Base-by-base conservation (phyloP, 2,888 invertebrate species). In the Dendrolimus pini region DNA sequence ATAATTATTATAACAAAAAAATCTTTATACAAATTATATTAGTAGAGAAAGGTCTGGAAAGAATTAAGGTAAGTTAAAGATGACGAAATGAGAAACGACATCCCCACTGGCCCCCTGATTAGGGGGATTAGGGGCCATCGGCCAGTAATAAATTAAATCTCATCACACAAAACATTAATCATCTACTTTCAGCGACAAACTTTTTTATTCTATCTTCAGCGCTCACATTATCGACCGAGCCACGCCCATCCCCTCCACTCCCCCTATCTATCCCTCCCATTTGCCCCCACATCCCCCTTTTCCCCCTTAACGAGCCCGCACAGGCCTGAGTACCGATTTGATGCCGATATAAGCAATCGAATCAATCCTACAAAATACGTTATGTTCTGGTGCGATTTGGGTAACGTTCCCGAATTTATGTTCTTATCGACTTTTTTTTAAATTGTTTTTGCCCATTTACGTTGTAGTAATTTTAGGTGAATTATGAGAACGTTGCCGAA, bases 141-240 rank as follows among this genome's bases (percentile, higher is more conserved):
- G 47, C 9, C 10, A 2, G 9, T 10, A 47, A 47, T 47, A 12
- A 47, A 47, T 47, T 30, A 30, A 30, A 6, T 30, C 3, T 30
- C 30, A 30, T 47, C 47, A 53, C 53, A n/a, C 52, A 41, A 56
- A 41, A 56, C 41, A 30, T 9, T 41, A 41, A 52, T 10, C 41
- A 54, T 54, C 59, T 62, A 61, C 61, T 60, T 70, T 64, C 62
- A 65, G 60, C 62, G 58, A 58, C 10, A 10, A 56, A 54, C 54
- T 56, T 56, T 56, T 55, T 57, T 55, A 54, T 47, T 9, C 54
- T 55, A 60, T 65, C 64, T 69, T 63, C 63, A 62, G 63, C 52
- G 52, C 52, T 52, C 30, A 42, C 54, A 14, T 41, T 73, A 75
- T 75, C 72, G 75, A 75, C 68, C 73, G 67, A 69, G 68, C 65